Evolutionary conservation across 2,888 invertebrate genomes (phyloP).

Genomic region (Eulithis testata): DNA sequence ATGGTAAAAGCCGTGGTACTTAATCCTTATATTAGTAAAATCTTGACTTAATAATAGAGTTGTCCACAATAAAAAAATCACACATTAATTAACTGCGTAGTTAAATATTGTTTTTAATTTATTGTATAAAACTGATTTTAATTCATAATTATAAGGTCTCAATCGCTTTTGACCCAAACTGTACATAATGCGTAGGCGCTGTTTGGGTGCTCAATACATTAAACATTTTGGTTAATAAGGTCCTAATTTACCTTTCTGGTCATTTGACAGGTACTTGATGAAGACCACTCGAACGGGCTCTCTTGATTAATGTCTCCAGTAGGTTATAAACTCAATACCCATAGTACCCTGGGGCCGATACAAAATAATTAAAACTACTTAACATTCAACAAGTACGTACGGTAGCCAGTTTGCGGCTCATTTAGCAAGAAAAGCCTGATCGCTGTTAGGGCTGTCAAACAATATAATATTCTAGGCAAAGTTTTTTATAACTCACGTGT

Average conservation of each 20-base stretch:
- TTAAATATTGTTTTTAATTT: no score
- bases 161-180: no score
- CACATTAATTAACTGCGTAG: no score
- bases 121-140: no score
- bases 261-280: conserved; percentile 16
- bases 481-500: no score
- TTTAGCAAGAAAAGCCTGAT: conserved; percentile 54
- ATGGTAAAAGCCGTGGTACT: no score
- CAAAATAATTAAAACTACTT: conserved; percentile 83
- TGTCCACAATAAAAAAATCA: no score
- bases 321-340: conserved; percentile 52
- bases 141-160: no score
- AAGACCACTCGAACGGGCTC: conserved; percentile 16
- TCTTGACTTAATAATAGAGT: no score
- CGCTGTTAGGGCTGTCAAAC: conserved; percentile 34
- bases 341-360: conserved; percentile 66
- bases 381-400: conserved; percentile 78
- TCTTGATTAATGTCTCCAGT: conserved; percentile 70
- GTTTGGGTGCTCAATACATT: not conserved
- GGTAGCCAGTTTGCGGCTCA: conserved; percentile 73
- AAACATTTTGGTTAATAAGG: not conserved
- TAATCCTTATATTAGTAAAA: no score
- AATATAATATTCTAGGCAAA: not conserved
- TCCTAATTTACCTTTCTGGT: conserved; percentile 8
- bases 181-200: not conserved